Base-by-base conservation (phyloP, 2,113 vertebrate genomes). In the Dolichallabes microphthalmus region DNA sequence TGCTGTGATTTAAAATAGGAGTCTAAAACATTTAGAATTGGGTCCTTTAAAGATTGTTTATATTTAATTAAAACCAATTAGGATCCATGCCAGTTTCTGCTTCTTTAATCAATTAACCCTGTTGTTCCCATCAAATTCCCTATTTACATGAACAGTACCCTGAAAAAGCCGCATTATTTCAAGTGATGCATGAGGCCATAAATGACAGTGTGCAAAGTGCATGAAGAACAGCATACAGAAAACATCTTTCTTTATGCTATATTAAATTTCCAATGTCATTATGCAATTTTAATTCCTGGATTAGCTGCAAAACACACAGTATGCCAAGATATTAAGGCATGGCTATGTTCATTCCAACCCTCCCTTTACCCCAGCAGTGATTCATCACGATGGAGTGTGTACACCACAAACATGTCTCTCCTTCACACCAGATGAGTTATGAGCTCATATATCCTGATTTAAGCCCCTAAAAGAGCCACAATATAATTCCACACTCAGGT, bases 151-250 rank as follows among this genome's bases (percentile, higher is more conserved):
- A 45, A 75, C 13, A 52, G 22, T 17, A 15, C 13, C 12, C 39
- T 15, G 12, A 4, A 75, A 52, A 53, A 75, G 45, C 22, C 15
- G 22, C 4, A 50, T 50, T 13, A 14, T 53, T 52, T 75, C 22
- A n/a, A 86, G 87, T 89, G 90, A 93, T 93, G 82, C 87, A 91
- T 85, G 63, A 82, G 84, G 88, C 82, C 80, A 90, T 92, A 91
- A 93, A 91, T 91, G 91, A 55, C 53, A 80, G 73, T 55, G 58
- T 80, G 66, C 66, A 63, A 80, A 68, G 80, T 64, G 83, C 61
- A 17, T 73, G 53, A 84, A 71, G 71, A 87, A 88, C 60, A 88
- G 86, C 74, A 87, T 68, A 4, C 35, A 39, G 82, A 50, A 83
- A 88, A n/a, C 81, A 66, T 84, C 84, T 81, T 80, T 57, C 73